Evolutionary conservation across 2,113 vertebrate species (phyloP).

Genomic region (Dicrurus megarhynchus): DNA sequence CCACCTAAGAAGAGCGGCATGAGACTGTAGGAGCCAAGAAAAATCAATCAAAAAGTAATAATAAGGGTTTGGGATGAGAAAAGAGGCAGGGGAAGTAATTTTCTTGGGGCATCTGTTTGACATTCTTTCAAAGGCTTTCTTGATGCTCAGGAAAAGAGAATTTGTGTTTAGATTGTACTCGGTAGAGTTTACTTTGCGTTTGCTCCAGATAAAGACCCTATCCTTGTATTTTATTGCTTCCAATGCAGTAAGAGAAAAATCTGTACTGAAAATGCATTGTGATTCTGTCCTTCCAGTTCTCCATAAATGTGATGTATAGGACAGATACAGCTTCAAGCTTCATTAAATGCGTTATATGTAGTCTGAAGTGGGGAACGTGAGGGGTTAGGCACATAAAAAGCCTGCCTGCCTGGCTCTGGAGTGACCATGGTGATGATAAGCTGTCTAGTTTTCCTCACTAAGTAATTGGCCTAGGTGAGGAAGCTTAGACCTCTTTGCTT

Average conservation of each 20-base stretch:
- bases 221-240: neutral
- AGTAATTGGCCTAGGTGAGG: neutral
- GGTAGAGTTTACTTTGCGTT: neutral
- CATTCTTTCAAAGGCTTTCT: conserved; percentile 15
- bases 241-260: neutral
- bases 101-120: conserved; percentile 9
- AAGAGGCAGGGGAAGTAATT: neutral
- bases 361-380: neutral
- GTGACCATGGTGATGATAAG: neutral
- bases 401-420: neutral
- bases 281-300: neutral
- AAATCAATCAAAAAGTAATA: conserved; percentile 48
- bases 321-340: neutral
- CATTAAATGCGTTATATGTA: neutral
- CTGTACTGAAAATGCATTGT: neutral
- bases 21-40: neutral
- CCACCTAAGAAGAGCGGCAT: conserved; percentile 49
- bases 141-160: neutral
- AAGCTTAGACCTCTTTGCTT: neutral
- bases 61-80: conserved; percentile 18
- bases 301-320: neutral
- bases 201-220: neutral
- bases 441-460: neutral
- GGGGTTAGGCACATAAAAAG: neutral
- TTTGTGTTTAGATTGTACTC: neutral